Evolutionary conservation across 2,113 vertebrate species (phyloP), one percentile per base, ranked within the genome.

Genomic region (Labeo rohita): DNA sequence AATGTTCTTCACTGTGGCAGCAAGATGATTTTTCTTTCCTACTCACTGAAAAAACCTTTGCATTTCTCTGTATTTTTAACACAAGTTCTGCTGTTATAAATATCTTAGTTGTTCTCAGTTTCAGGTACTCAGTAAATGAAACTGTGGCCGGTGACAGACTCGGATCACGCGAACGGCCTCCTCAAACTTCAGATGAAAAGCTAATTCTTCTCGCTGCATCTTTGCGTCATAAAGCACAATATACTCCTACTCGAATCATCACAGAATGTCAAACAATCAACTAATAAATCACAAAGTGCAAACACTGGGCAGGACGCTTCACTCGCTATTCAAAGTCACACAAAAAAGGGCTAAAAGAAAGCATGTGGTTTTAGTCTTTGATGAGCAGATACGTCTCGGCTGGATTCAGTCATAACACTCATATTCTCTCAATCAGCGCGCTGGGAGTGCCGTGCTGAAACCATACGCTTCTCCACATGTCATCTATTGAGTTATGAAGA

Each of bases 91-190:
- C 70, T 77, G 90, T 91, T 92, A 92, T 92, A 93, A 92, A 94
- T 75, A 92, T 91, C 89, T 86, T 76, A 83, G 85, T 86, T 52
- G 90, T 91, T 95, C 89, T 94, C 92, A 80, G 92, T 95, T 95
- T 94, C 94, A 82, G 90, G 73, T 84, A 52, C 87, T 65, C 88
- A 91, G 92, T 92, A 94, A 94, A 91, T 90, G 92, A 94, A 94
- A 93, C 89, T 68, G 49, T 86, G 84, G 78, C 73, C 50, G 45
- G 76, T 45, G 79, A 83, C 65, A 85, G 80, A 59, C 34, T 43
- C 54, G 63, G 39, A 61, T 4, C 23, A 66, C 18, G 6, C 59
- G 78, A 21, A 68, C 45, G 10, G 3, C 54, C 56, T 63, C 39
- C 36, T 43, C 18, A 54, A 56, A 23, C 47, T 61, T 47, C n/a